Conservation (phyloP, 2,797 vertebrate species). For the Anguilla marmorata region DNA sequence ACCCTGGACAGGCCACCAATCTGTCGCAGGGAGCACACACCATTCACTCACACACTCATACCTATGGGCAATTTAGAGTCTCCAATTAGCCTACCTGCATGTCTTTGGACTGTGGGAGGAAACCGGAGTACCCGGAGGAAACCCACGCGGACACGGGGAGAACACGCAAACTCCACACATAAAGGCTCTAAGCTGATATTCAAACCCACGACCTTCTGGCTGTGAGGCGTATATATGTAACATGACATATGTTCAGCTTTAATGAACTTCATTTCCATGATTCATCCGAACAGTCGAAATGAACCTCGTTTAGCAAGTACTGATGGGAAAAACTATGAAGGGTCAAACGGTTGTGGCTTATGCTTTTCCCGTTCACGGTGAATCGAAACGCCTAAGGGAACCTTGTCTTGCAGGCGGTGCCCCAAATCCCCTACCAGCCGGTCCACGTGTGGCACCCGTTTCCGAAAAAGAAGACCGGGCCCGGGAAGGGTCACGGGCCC, state of each 20-base stretch:
- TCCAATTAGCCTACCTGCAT: too few species aligned
- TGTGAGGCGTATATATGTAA: background rate
- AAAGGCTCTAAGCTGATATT: too few species aligned
- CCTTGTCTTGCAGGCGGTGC: slow-evolving; percentile 42
- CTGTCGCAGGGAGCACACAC: too few species aligned
- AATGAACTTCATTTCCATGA: background rate
- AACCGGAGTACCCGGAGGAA: too few species aligned
- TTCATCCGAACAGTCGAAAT: background rate
- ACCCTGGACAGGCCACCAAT: too few species aligned
- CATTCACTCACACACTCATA: too few species aligned
- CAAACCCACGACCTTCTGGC: too few species aligned
- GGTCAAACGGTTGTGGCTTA: background rate
- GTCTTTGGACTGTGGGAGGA: too few species aligned
- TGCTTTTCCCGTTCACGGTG: background rate
- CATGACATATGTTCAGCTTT: background rate
- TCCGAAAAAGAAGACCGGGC: slow-evolving; percentile 49
- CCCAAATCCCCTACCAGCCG: slow-evolving; percentile 53
- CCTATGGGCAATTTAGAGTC: too few species aligned
- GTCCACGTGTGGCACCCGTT: slow-evolving; percentile 61
- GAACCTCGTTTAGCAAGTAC: background rate
- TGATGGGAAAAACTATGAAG: background rate
- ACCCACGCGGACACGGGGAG: too few species aligned
- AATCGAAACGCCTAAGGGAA: background rate
- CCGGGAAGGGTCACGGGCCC: slow-evolving; percentile 42
- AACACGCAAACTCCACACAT: too few species aligned